Conservation (phyloP, 2,797 vertebrate genomes). For the Eremophila alpestris region DNA sequence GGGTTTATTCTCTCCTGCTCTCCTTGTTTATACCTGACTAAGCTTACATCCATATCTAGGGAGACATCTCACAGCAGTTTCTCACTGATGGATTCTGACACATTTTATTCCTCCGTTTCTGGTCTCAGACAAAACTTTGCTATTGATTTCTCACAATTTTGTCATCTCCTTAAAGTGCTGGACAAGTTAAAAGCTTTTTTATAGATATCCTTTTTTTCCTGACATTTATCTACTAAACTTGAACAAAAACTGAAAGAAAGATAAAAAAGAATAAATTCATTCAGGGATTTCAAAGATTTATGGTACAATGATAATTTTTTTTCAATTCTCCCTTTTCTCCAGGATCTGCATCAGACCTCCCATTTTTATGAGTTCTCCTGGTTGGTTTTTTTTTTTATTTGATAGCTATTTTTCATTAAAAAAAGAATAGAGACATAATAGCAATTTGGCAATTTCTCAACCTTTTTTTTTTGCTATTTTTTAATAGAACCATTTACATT, state of each 20-base stretch:
- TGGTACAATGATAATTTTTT: not conserved
- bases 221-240: not conserved
- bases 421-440: not conserved
- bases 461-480: not conserved
- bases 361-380: not conserved
- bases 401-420: not conserved
- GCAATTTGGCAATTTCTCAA: not conserved
- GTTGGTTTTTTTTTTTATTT: not conserved
- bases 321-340: not conserved
- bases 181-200: constrained; percentile 18
- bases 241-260: not conserved
- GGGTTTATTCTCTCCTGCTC: not conserved
- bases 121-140: not conserved
- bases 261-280: not conserved
- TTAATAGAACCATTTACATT: not conserved
- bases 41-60: not conserved
- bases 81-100: not conserved
- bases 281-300: not conserved
- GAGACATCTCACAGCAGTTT: not conserved
- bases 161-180: not conserved
- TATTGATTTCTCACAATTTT: constrained; percentile 5
- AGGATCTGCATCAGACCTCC: not conserved
- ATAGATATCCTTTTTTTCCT: not conserved
- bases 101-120: not conserved
- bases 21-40: not conserved